A percentile compares a stretch with the other conserved stretches of the same genome.
phyloP scores from a whole-genome alignment of 2,888 invertebrate genomes.

The Anarsia innoxiella region DNA sequence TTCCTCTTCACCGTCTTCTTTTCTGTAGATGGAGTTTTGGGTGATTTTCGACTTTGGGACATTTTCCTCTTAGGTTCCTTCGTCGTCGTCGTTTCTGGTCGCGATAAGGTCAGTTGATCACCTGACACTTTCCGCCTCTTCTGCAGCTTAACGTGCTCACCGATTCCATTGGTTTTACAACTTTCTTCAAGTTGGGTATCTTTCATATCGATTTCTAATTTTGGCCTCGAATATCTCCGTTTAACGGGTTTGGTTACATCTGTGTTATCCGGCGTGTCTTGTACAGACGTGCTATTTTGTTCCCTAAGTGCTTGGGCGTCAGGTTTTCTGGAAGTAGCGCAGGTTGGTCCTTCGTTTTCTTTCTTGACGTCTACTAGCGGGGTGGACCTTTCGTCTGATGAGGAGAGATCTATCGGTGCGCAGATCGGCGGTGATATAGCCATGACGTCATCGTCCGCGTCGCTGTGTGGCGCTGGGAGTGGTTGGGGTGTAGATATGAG shows the following conservation, averaged over 20 bases:
- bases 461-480: constrained; percentile 50
- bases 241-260: constrained; percentile 57
- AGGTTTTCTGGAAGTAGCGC: constrained; percentile 48
- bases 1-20: constrained; percentile 67
- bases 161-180: constrained; percentile 66
- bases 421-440: constrained; percentile 65
- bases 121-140: constrained; percentile 72
- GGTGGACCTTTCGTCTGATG: constrained; percentile 63
- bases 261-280: constrained; percentile 37
- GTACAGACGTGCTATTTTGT: constrained; percentile 43
- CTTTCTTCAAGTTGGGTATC: constrained; percentile 62
- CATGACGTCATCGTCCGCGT: constrained; percentile 68
- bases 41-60: constrained; percentile 38
- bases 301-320: constrained; percentile 64
- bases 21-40: constrained; percentile 41
- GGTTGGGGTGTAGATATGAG: constrained; percentile 50
- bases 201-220: constrained; percentile 66
- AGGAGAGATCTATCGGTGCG: constrained; percentile 65
- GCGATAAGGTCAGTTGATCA: constrained; percentile 44
- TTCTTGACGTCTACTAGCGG: constrained; percentile 65
- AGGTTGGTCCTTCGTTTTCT: constrained; percentile 63
- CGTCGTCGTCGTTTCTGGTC: constrained; percentile 41
- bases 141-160: constrained; percentile 69
- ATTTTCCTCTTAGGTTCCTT: constrained; percentile 53
- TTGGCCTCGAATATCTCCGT: constrained; percentile 61